Percentiles rank a stretch among this genome's conserved stretches.
phyloP scores from a whole-genome alignment of 2,888 invertebrate genomes.

The Leptinotarsa juncta region DNA sequence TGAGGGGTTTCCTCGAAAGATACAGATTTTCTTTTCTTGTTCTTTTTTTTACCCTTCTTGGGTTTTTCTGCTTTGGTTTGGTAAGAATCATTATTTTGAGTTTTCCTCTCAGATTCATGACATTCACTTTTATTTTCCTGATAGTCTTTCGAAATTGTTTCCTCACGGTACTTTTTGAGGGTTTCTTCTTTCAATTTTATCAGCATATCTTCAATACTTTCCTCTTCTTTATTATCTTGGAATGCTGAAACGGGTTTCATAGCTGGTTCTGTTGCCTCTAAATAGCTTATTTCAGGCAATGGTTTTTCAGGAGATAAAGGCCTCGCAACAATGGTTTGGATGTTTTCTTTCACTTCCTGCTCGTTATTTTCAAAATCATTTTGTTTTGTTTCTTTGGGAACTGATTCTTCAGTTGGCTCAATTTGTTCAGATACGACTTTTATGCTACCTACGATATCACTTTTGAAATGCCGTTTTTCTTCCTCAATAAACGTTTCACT shows the following conservation, averaged over 20 bases:
- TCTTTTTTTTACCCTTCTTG: slow-evolving; percentile 46
- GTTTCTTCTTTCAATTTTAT: slow-evolving; percentile 38
- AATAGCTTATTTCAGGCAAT: slow-evolving; percentile 42
- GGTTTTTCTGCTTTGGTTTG: slow-evolving; percentile 29
- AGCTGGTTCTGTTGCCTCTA: slow-evolving; percentile 33
- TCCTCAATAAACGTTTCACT: not conserved
- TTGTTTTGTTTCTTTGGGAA: not conserved
- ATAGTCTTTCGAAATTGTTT: slow-evolving; percentile 19
- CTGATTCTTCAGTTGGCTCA: not conserved
- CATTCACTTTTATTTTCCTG: not conserved
- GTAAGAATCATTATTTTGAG: slow-evolving; percentile 2
- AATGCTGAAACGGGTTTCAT: not conserved
- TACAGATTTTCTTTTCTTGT: slow-evolving; percentile 59
- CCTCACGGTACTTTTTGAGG: slow-evolving; percentile 33
- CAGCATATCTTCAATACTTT: slow-evolving; percentile 24
- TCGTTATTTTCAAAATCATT: not conserved
- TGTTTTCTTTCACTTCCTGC: slow-evolving; percentile 17
- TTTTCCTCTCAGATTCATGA: not conserved
- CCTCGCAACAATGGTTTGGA: slow-evolving; percentile 25
- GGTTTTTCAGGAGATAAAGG: slow-evolving; percentile 42
- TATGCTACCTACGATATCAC: not conserved
- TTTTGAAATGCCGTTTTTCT: not conserved
- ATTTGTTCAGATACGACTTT: not conserved
- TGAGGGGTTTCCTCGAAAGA: slow-evolving; percentile 60
- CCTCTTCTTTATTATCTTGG: slow-evolving; percentile 5